A percentile compares a stretch with the other conserved stretches of the same genome.
These are phyloP conservation scores for Nannoperca australis DNA, from an alignment of 2,797 vertebrate genomes.

Conservation along the genomic window DNA sequence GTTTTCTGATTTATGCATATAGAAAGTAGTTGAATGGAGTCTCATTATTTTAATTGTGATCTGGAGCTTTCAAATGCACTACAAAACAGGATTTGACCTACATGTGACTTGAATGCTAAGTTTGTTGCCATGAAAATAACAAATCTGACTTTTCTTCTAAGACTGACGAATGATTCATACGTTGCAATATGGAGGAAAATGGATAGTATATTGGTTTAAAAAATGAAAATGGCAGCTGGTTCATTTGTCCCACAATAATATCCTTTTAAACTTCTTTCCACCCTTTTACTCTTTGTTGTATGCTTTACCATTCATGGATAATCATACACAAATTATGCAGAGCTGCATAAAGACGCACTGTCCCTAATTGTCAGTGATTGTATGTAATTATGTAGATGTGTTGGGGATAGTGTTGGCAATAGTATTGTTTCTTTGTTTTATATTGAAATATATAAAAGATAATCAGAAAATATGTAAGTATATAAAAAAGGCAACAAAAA, in stretches of 20 bases:
- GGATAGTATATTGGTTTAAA: neutral
- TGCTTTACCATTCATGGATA: neutral
- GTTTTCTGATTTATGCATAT: slow-evolving; percentile 7
- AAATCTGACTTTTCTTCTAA: slow-evolving; percentile 1
- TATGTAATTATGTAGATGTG: neutral
- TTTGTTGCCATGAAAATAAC: slow-evolving; percentile 16
- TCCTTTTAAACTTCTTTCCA: neutral
- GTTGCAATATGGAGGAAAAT: neutral
- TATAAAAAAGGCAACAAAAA: neutral
- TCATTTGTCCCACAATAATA: neutral
- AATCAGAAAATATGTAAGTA: neutral
- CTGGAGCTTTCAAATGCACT: neutral
- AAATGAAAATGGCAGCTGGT: slow-evolving; percentile 9
- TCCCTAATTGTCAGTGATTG: neutral
- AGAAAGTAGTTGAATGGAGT: neutral
- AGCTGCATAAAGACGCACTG: neutral
- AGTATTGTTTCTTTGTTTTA: neutral
- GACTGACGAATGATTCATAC: slow-evolving; percentile 7
- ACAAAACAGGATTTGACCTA: slow-evolving; percentile 6
- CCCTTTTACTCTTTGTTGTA: neutral
- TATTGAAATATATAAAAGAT: neutral
- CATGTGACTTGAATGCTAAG: slow-evolving; percentile 13
- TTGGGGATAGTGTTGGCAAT: neutral
- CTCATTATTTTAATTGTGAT: slow-evolving; percentile 24
- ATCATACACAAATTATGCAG: neutral